Evolutionary conservation across 2,113 vertebrate species (phyloP), one percentile per base, ranked within the genome.

Genomic region (Tyto alba): DNA sequence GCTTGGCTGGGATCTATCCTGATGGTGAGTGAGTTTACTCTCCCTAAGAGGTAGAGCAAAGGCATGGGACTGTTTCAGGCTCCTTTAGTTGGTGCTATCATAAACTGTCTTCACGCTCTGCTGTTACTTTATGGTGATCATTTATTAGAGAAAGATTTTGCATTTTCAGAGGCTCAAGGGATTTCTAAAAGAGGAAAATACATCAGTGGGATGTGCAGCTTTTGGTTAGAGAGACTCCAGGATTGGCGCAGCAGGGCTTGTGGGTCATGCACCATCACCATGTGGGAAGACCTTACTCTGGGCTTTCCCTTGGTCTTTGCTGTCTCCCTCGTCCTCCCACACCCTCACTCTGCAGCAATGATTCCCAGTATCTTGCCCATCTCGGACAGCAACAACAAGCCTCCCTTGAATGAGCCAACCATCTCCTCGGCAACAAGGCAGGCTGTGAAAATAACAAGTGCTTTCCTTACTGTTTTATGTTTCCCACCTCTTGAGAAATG

Each of bases 391-490:
- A 88, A 69, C 47, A 48, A 66, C 19, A 43, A 88, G 89, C 10
- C 45, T 71, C 67, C 72, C 94, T 45, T 94, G 60, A 88, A 74
- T 52, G 76, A 95, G 91, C 89, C 89, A 95, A 50, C 34, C 56
- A 95, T 87, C 92, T 84, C 89, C 94, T 66, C 16, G 38, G 95
- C 95, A 97, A 96, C 96, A 52, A 81, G 79, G 68, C 88, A 85
- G 92, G 66, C 91, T 90, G 88, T 50, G 83, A 90, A 89, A 95
- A 93, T 76, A 79, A 86, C 72, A 79, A 93, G 85, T n/a, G 68
- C 67, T 79, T 85, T 92, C 59, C 85, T 89, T 53, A 82, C 55
- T 81, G 77, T n/a, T 91, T 83, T 11, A n/a, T 41, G 36, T 89
- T 92, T 90, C 52, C 57, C 80, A 77, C 47, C 60, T 72, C 80